phyloP scores from a whole-genome alignment of 2,113 vertebrate species.

The Entelurus aequoreus region DNA sequence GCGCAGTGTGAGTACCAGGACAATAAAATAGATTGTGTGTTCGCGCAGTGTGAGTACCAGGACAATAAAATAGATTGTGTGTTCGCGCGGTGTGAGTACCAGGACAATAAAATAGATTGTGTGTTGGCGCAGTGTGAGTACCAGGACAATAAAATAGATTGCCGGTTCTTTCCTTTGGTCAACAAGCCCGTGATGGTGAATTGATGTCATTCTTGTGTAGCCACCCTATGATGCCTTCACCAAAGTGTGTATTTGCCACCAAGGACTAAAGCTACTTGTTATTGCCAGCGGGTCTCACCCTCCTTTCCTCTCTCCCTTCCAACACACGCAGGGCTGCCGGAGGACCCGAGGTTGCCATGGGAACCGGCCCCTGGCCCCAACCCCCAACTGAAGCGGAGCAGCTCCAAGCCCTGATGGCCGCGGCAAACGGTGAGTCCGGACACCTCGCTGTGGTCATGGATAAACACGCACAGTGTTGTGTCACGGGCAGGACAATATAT shows the following conservation, averaged over 20 bases:
- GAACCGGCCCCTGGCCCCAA: conserved; percentile 95
- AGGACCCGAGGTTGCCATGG: conserved; percentile 79
- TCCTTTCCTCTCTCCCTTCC: conserved; percentile 1
- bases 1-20: no score
- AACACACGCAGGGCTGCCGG: conserved; percentile 60
- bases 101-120: conserved; percentile 30
- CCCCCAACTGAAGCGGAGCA: conserved; percentile 95
- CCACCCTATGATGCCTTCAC: conserved; percentile 34
- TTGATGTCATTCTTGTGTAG: neutral
- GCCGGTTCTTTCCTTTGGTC: conserved; percentile 47
- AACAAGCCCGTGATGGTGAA: conserved; percentile 62
- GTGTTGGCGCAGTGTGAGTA: no score
- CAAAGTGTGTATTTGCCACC: conserved; percentile 32
- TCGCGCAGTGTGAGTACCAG: no score
- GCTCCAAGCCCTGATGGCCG: conserved; percentile 97
- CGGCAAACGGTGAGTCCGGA: conserved; percentile 83
- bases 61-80: neutral
- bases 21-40: no score
- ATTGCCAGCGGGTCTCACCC: conserved; percentile 33
- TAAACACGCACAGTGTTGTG: conserved; percentile 30
- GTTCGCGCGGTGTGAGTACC: conserved; percentile 28
- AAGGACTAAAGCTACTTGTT: conserved; percentile 20
- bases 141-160: conserved; percentile 15
- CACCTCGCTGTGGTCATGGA: conserved; percentile 4
- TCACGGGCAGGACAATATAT: conserved; percentile 10